These are phyloP conservation scores for Notiomystis cincta DNA, from an alignment of 2,113 vertebrate species.

Conservation along the genomic window DNA sequence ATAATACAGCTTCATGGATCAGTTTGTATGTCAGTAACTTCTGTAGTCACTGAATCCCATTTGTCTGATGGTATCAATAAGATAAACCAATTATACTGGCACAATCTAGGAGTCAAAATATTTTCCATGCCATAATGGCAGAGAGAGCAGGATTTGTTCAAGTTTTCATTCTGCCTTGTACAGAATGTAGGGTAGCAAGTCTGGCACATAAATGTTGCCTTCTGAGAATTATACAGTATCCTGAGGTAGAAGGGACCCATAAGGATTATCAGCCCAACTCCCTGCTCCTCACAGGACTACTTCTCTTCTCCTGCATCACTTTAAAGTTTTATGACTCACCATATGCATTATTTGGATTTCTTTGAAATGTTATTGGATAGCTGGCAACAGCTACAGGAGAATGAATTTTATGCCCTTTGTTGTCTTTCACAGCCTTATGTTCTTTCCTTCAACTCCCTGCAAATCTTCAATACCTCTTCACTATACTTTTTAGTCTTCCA, in stretches of 20 bases:
- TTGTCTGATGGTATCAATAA: background rate
- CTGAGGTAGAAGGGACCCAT: background rate
- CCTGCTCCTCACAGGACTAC: background rate
- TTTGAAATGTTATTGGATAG: background rate
- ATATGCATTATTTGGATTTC: background rate
- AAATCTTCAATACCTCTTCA: background rate
- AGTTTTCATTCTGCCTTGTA: background rate
- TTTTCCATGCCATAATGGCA: background rate
- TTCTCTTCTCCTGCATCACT: background rate
- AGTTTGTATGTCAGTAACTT: background rate
- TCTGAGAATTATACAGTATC: background rate
- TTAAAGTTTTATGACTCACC: background rate
- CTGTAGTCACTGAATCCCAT: background rate
- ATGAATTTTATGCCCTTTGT: background rate
- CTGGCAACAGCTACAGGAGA: background rate
- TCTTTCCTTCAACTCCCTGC: background rate
- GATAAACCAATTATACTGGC: background rate
- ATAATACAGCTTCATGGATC: background rate
- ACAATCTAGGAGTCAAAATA: background rate
- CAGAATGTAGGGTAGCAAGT: background rate
- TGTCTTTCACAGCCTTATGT: background rate
- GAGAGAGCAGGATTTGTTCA: background rate
- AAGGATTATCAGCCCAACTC: background rate
- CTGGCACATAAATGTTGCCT: background rate
- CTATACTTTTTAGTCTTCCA: background rate